A percentile compares a stretch with the other conserved stretches of the same genome.
phyloP scores from a whole-genome alignment of 2,797 vertebrate genomes.

The Hippopotamyrus pictus region DNA sequence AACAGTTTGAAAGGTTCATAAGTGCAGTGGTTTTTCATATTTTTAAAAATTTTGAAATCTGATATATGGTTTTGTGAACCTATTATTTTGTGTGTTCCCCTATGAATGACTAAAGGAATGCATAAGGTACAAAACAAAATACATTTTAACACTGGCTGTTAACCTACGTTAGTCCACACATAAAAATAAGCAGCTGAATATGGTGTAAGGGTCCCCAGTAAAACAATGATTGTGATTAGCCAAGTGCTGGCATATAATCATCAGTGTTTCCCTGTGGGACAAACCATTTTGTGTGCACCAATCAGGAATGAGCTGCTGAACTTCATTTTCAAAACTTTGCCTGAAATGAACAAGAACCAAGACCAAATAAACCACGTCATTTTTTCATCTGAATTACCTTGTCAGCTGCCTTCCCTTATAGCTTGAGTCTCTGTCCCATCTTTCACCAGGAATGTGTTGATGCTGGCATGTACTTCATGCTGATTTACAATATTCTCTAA shows the following conservation, averaged over 20 bases:
- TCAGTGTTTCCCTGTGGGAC: background rate
- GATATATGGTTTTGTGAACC: background rate
- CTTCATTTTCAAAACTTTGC: background rate
- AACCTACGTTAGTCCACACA: background rate
- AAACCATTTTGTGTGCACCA: background rate
- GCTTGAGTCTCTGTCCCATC: background rate
- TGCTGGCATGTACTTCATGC: background rate
- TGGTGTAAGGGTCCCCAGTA: background rate
- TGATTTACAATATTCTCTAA: constrained; percentile 2
- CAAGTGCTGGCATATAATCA: background rate
- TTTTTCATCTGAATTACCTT: background rate
- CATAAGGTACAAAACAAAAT: background rate
- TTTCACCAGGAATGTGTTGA: background rate
- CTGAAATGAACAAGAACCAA: background rate
- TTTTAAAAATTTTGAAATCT: background rate
- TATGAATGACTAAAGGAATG: background rate
- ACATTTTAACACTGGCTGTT: background rate
- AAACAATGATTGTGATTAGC: background rate
- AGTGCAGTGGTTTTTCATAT: background rate
- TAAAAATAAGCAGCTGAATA: background rate
- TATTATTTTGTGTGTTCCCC: background rate
- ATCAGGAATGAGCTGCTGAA: background rate
- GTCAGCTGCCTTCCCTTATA: background rate
- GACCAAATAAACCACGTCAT: background rate
- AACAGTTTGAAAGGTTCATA: background rate